Conservation (phyloP, 2,797 vertebrate species). For the Perdix hodgsoniae region DNA sequence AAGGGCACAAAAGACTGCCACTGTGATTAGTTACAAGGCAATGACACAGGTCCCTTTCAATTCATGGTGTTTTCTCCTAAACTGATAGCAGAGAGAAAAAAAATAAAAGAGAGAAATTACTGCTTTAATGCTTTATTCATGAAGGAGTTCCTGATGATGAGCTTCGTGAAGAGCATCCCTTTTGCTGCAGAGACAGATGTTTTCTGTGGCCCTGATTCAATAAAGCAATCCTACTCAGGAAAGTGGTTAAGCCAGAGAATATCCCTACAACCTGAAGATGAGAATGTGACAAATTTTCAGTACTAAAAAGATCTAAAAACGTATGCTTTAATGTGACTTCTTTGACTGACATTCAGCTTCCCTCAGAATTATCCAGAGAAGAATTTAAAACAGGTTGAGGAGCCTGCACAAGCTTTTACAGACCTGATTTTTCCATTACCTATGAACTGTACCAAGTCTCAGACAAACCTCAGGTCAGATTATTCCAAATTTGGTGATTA, state of each 20-base stretch:
- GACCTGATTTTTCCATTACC: conserved; percentile 43
- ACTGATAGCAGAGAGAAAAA: not conserved
- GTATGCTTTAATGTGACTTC: conserved; percentile 22
- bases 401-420: not conserved
- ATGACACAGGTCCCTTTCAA: not conserved
- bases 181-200: conserved; percentile 43
- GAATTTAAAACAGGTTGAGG: conserved; percentile 25
- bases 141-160: conserved; percentile 15
- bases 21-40: not conserved
- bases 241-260: conserved; percentile 44
- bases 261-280: conserved; percentile 40
- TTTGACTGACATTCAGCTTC: conserved; percentile 45
- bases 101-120: not conserved
- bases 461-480: not conserved
- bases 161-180: conserved; percentile 23
- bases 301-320: conserved; percentile 25
- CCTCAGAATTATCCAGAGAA: conserved; percentile 32
- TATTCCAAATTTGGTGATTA: not conserved
- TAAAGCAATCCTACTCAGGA: conserved; percentile 32
- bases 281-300: conserved; percentile 50
- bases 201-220: conserved; percentile 63
- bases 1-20: not conserved
- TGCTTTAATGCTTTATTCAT: conserved; percentile 33
- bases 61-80: not conserved
- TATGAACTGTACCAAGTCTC: not conserved